Base-by-base conservation (phyloP, 2,888 invertebrate species). In the Epicampocera succincta region DNA sequence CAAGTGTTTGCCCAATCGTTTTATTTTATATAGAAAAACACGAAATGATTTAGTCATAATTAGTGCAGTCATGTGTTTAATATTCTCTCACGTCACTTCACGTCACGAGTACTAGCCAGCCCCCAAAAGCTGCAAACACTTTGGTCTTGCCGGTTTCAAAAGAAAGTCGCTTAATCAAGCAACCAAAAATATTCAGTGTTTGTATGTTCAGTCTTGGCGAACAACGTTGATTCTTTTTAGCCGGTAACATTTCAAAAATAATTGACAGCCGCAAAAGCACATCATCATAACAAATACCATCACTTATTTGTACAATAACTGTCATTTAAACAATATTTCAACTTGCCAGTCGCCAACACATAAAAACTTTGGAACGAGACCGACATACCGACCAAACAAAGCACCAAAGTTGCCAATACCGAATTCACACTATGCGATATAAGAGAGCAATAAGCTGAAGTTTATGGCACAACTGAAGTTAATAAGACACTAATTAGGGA, bases 191-290 rank as follows among this genome's bases (percentile, higher is more conserved):
- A 25, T 13, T 25, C 1, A 15, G 4, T 15, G 58, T 58, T 13
- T 11, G 33, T 38, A 17, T 13, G 17, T 15, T 19, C 17, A 33
- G n/a, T n/a, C n/a, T n/a, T n/a, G n/a, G n/a, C n/a, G n/a, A n/a
- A n/a, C n/a, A 58, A 11, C 8, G 13, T 13, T n/a, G 15, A 1
- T 25, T 50, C 8, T 3, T 52, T 52, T n/a, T 17, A 29, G 38
- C n/a, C 44, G 69, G n/a, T 42, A 56, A 56, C 63, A 77, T 71
- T 77, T 77, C 76, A 69, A 48, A 63, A 63, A 63, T 54, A 74
- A 74, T 65, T 65, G 76, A 77, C 76, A 77, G 42, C 69, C 69
- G 38, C 15, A 61, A 56, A 63, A 12, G 46, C 25, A 69, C 52
- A 76, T 68, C 61, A 76, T 15, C 38, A 46, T 61, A 25, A 60